phyloP scores from a whole-genome alignment of 2,888 invertebrate species.

The Apodemia hepburni region DNA sequence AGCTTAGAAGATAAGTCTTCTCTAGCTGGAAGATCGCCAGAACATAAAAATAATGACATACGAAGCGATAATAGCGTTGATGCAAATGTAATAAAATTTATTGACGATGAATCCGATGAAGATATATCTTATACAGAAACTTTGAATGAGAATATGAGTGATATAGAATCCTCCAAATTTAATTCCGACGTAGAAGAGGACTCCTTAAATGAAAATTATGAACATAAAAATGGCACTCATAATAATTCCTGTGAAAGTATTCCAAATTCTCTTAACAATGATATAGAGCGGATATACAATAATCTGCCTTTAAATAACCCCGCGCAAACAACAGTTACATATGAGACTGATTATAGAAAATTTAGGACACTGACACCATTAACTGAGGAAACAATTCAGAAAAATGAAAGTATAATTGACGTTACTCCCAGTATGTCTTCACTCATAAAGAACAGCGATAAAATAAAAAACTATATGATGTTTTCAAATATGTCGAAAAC shows the following conservation, averaged over 20 bases:
- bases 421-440: conserved; percentile 39
- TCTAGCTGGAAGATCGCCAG: conserved; percentile 41
- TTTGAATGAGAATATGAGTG: conserved; percentile 39
- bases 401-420: conserved; percentile 48
- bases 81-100: conserved; percentile 30
- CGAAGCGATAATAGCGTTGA: conserved; percentile 26
- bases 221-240: conserved; percentile 22
- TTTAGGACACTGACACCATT: conserved; percentile 54
- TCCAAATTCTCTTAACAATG: conserved; percentile 51
- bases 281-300: conserved; percentile 56
- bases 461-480: conserved; percentile 7
- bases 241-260: conserved; percentile 42
- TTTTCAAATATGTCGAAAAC: conserved; percentile 22
- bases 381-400: conserved; percentile 58
- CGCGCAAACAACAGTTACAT: conserved; percentile 7
- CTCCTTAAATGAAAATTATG: conserved; percentile 48
- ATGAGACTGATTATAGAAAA: conserved; percentile 38
- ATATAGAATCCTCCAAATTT: conserved; percentile 38
- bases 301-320: conserved; percentile 38
- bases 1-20: conserved; percentile 48
- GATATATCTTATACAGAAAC: conserved; percentile 33
- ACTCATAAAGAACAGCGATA: conserved; percentile 18
- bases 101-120: conserved; percentile 42
- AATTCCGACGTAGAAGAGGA: conserved; percentile 59
- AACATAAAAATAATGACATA: conserved; percentile 39